These are phyloP conservation scores for Gandaritis pyraliata DNA, from an alignment of 2,888 invertebrate genomes.

Conservation along the genomic window DNA sequence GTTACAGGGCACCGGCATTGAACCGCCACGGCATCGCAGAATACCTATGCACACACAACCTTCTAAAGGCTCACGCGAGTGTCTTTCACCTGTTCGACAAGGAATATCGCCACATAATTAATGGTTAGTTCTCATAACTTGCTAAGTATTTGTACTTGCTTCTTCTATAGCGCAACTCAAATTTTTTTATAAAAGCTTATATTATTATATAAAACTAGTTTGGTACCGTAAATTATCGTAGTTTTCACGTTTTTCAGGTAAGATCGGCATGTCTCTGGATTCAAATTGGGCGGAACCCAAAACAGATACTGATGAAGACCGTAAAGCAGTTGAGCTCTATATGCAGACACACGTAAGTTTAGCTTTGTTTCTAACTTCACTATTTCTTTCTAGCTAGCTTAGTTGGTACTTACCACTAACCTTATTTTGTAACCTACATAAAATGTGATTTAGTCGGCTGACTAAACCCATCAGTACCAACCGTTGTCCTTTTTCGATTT, in stretches of 20 bases:
- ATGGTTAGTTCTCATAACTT: slow-evolving; percentile 66
- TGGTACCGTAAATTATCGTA: neutral
- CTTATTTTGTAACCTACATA: neutral
- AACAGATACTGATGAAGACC: slow-evolving; percentile 78
- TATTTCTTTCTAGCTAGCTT: neutral
- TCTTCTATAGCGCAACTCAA: too few relatives aligned
- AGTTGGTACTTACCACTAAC: too few relatives aligned
- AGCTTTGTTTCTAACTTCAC: neutral
- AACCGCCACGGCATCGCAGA: slow-evolving; percentile 85
- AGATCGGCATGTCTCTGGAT: slow-evolving; percentile 86
- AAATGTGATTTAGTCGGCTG: slow-evolving; percentile 9
- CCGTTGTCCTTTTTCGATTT: slow-evolving; percentile 14
- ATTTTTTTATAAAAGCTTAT: too few relatives aligned
- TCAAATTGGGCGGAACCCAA: slow-evolving; percentile 86
- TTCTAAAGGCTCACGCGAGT: slow-evolving; percentile 89
- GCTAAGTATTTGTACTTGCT: neutral
- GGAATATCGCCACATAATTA: slow-evolving; percentile 81
- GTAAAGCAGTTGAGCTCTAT: slow-evolving; percentile 85
- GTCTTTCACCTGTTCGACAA: slow-evolving; percentile 87
- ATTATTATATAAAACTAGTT: too few relatives aligned
- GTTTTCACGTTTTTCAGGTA: slow-evolving; percentile 67
- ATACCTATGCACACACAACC: slow-evolving; percentile 89
- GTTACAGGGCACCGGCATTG: slow-evolving; percentile 84
- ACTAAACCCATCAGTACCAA: slow-evolving; percentile 18
- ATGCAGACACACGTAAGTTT: slow-evolving; percentile 84